These are phyloP conservation scores for Dorcus parallelipipedus DNA, from an alignment of 2,888 invertebrate species.

Conservation along the genomic window DNA sequence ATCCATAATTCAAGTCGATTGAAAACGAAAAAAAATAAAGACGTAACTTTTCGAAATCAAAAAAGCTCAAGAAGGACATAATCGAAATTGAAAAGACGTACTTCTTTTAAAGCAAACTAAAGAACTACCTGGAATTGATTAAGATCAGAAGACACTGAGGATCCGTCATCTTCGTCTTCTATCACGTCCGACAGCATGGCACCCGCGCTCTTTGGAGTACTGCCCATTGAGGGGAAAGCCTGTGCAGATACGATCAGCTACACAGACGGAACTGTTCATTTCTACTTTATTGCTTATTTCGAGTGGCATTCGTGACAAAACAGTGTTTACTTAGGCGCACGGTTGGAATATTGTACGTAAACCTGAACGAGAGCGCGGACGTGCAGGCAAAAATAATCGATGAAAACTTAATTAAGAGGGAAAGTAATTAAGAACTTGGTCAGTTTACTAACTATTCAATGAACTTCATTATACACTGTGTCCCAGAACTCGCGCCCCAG, in stretches of 20 bases:
- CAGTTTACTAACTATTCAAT: too few relatives aligned
- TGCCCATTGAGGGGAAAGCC: constrained; percentile 6
- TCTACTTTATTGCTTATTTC: constrained; percentile 22
- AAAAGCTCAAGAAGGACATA: background rate
- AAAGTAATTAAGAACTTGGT: too few relatives aligned
- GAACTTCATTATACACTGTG: too few relatives aligned
- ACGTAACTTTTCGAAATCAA: background rate
- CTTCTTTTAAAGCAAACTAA: background rate
- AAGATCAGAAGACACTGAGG: constrained; percentile 17
- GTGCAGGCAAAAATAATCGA: background rate
- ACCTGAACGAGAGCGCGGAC: constrained; percentile 5
- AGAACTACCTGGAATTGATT: constrained; percentile 21
- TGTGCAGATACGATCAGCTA: background rate
- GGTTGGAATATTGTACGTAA: background rate
- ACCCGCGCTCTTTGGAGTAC: constrained; percentile 12
- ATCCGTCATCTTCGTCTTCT: constrained; percentile 24
- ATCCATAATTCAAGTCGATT: background rate
- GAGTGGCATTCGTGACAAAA: constrained; percentile 28
- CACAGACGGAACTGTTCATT: constrained; percentile 16
- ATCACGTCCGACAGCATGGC: constrained; percentile 21
- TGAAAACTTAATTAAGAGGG: background rate
- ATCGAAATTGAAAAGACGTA: background rate
- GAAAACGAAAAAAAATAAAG: background rate
- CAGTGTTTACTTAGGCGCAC: constrained; percentile 18
- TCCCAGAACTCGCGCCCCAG: too few relatives aligned